Base-by-base conservation (phyloP, 2,888 invertebrate species). In the Conomelus anceps region DNA sequence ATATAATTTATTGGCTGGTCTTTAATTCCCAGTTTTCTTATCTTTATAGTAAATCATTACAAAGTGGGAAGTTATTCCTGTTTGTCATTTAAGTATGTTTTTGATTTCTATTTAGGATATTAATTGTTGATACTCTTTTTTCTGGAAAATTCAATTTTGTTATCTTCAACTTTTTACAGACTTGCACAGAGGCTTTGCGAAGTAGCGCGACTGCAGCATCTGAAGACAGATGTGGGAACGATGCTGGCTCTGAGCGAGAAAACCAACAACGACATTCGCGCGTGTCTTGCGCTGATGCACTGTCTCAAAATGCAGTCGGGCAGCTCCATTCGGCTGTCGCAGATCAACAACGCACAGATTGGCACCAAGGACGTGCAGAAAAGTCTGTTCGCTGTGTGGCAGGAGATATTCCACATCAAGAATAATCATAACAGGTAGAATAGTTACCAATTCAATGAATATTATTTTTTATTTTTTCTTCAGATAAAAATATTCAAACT, bases 221-320 rank as follows among this genome's bases (percentile, higher is more conserved):
- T 99, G 87, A 93, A 94, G 88, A 95, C 96, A 0, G 96, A 97
- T 92, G 93, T 96, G 91, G 95, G 96, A 34, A 95, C 96, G 9
- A 94, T 98, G 91, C 93, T 96, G 41, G 96, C 97, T 6, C 93
- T 99, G 90, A 97, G 97, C 22, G 96, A 97, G 91, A 97, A 98
- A 91, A 96, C 97, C 3, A 95, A 96, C 89, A 97, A 98, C 92
- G 99, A 99, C 94, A 97, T 99, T 85, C 94, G 99, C 22, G 96
- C 98, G 0, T 99, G 99, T 92, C 95, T 99, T 89, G 97, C 98
- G 22, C 96, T 98, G 86, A 95, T 99, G 91, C 98, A 98, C 92
- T 97, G 96, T 92, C 94, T 96, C 91, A 94, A 94, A 89, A 91
- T 91, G 24, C 90, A 90, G 63, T 92, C 90, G 93, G 93, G 91